phyloP scores from a whole-genome alignment of 2,888 invertebrate genomes.

The Erebia ligea region DNA sequence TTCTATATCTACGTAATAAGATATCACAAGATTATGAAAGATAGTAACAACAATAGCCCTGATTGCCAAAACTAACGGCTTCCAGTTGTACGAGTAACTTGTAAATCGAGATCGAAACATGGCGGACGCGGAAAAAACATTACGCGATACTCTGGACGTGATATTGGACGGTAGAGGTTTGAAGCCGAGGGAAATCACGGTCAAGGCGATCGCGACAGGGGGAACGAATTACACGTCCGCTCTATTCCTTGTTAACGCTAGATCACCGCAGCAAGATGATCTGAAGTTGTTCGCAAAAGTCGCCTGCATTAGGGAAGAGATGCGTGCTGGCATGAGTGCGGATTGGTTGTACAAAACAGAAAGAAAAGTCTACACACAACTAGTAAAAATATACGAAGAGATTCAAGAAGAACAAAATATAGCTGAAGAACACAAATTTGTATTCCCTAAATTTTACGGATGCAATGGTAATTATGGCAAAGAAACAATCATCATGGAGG shows the following conservation, averaged over 20 bases:
- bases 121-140: slow-evolving; percentile 48
- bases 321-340: slow-evolving; percentile 46
- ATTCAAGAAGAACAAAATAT: slow-evolving; percentile 53
- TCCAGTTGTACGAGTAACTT: too few relatives aligned
- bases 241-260: slow-evolving; percentile 49
- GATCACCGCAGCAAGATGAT: slow-evolving; percentile 44
- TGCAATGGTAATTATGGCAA: slow-evolving; percentile 44
- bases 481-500: slow-evolving; percentile 63
- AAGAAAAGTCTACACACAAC: slow-evolving; percentile 52
- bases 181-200: slow-evolving; percentile 43
- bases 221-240: slow-evolving; percentile 61
- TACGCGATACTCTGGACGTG: slow-evolving; percentile 46
- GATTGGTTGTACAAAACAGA: slow-evolving; percentile 54
- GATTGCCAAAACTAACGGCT: not conserved
- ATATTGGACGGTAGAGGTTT: slow-evolving; percentile 51
- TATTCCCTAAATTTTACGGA: slow-evolving; percentile 57
- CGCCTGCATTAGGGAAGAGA: slow-evolving; percentile 51
- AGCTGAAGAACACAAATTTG: slow-evolving; percentile 49
- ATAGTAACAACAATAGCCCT: slow-evolving; percentile 2
- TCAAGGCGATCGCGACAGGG: slow-evolving; percentile 50
- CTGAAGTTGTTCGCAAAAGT: slow-evolving; percentile 50
- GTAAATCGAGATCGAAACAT: slow-evolving; percentile 42
- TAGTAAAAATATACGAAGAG: slow-evolving; percentile 49
- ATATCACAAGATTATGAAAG: slow-evolving; percentile 6
- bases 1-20: not conserved